These are phyloP conservation scores for Whitmania pigra DNA, from an alignment of 1,140 invertebrate genomes.

Conservation along the genomic window DNA sequence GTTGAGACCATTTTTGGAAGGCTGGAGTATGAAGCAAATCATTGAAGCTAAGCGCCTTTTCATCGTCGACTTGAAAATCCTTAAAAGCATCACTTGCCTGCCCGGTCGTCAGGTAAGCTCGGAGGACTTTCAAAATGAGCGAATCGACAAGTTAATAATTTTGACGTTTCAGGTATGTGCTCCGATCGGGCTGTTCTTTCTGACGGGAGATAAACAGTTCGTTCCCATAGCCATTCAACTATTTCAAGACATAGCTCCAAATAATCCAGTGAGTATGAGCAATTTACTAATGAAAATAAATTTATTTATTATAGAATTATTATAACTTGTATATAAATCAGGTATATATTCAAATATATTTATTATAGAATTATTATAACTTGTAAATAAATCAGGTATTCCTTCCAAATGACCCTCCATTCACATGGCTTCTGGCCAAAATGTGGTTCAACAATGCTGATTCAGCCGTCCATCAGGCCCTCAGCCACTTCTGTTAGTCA, in stretches of 20 bases:
- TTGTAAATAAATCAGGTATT: constrained; percentile 35
- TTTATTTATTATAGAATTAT: too few species aligned
- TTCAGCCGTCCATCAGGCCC: constrained; percentile 27
- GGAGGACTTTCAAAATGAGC: background rate
- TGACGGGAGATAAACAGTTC: constrained; percentile 40
- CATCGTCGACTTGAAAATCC: constrained; percentile 43
- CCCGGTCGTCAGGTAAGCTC: constrained; percentile 31
- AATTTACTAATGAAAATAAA: background rate
- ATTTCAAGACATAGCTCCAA: constrained; percentile 39
- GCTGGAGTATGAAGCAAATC: constrained; percentile 38
- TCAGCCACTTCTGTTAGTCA: constrained; percentile 23
- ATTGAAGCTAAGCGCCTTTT: constrained; percentile 44
- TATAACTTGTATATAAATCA: constrained; percentile 22
- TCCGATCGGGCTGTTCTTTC: constrained; percentile 44
- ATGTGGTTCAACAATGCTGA: constrained; percentile 47
- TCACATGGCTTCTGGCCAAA: constrained; percentile 45
- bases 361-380: too few species aligned
- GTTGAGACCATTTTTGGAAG: constrained; percentile 42
- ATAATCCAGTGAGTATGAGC: constrained; percentile 44
- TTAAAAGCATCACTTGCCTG: constrained; percentile 36
- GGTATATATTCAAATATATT: too few species aligned
- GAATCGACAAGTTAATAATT: too few species aligned
- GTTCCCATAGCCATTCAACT: constrained; percentile 46
- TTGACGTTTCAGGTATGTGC: constrained; percentile 36
- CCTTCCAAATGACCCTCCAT: constrained; percentile 40